These are phyloP conservation scores for Conops quadrifasciatus DNA, from an alignment of 2,888 invertebrate species.

Conservation along the genomic window DNA sequence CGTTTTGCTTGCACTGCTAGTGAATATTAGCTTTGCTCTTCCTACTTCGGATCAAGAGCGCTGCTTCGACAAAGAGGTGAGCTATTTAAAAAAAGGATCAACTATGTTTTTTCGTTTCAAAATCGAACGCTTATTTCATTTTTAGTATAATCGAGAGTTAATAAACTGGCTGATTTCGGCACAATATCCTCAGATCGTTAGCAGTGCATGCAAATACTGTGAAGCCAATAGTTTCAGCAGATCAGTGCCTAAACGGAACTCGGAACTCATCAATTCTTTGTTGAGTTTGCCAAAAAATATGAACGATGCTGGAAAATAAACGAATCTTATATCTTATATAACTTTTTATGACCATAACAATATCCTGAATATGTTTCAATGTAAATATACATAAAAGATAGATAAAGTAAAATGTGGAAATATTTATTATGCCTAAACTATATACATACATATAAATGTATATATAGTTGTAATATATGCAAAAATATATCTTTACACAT, in stretches of 20 bases:
- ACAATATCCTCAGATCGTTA: constrained; percentile 52
- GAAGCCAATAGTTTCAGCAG: constrained; percentile 48
- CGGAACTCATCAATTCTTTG: constrained; percentile 78
- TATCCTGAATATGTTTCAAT: background rate
- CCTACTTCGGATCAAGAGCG: constrained; percentile 61
- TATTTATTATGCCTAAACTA: background rate
- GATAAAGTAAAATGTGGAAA: background rate
- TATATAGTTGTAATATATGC: background rate
- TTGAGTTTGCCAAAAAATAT: constrained; percentile 78
- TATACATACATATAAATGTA: background rate
- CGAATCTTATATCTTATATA: background rate
- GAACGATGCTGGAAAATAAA: constrained; percentile 76
- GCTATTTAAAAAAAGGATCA: background rate
- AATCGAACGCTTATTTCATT: constrained; percentile 15
- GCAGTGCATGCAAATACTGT: constrained; percentile 54
- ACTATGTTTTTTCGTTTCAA: background rate
- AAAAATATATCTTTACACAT: background rate
- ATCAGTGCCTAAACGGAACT: constrained; percentile 71
- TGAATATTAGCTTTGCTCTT: constrained; percentile 42
- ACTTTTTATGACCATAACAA: too few species aligned
- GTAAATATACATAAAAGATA: background rate
- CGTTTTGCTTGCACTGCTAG: constrained; percentile 37
- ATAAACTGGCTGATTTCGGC: constrained; percentile 57
- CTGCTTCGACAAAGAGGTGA: constrained; percentile 61
- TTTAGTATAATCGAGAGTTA: constrained; percentile 56